These are phyloP conservation scores for Tetramorium simillimum DNA, from an alignment of 1,140 invertebrate genomes.

Conservation along the genomic window DNA sequence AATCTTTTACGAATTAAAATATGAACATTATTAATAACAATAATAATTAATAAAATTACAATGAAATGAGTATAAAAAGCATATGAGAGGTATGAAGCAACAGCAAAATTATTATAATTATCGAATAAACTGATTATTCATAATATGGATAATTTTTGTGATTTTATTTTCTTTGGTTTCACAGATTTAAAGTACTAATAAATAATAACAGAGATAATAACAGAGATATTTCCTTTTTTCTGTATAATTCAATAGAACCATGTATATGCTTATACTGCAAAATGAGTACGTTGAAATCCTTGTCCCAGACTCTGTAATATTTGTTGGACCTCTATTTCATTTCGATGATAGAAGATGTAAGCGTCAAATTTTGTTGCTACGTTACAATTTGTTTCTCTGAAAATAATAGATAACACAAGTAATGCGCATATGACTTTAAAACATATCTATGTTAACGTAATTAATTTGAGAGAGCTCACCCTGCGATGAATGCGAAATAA, in stretches of 20 bases:
- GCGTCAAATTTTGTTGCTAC: constrained; percentile 86
- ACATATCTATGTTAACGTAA: constrained; percentile 4
- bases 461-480: constrained; percentile 81
- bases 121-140: not conserved
- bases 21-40: not conserved
- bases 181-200: not conserved
- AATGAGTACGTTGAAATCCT: constrained; percentile 83
- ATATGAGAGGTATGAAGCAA: no score
- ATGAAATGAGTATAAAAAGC: no score
- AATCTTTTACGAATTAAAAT: not conserved
- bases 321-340: constrained; percentile 83
- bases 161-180: constrained; percentile 18
- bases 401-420: constrained; percentile 70
- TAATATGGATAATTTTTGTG: not conserved
- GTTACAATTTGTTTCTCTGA: constrained; percentile 87
- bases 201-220: constrained; percentile 20
- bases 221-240: not conserved
- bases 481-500: constrained; percentile 88
- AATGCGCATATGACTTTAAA: not conserved
- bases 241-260: not conserved
- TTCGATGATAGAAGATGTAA: constrained; percentile 86
- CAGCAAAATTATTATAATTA: no score
- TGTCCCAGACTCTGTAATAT: constrained; percentile 84
- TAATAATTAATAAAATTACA: not conserved
- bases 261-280: constrained; percentile 77